Evolutionary conservation across 2,888 invertebrate genomes (phyloP), one percentile per base, ranked within the genome.

Genomic region (Lasioglossum leucozonium): DNA sequence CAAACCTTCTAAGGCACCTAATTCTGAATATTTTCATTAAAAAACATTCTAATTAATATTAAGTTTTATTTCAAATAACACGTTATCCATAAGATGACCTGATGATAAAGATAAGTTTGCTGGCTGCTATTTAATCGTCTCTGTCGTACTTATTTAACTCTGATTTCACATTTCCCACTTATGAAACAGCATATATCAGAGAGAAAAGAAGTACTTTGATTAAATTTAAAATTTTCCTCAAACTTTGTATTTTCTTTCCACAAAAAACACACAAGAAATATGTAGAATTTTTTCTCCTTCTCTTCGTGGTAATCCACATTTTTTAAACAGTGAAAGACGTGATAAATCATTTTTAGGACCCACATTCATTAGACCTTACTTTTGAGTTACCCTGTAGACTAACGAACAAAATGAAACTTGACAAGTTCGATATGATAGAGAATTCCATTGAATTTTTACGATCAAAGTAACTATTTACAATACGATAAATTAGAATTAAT

Each of bases 401-500:
- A 40, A 69, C n/a, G 37, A 69, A 11, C n/a, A n/a, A 40, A 69
- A 40, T n/a, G 22, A 40, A 40, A n/a, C 22, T n/a, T 11, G 40
- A 69, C 4, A 69, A n/a, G 40, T n/a, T 40, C n/a, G 22, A 69
- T 13, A 69, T n/a, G n/a, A 65, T 1, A 22, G 8, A 34, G 65
- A 40, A 4, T 69, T 40, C n/a, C 69, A 69, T n/a, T n/a, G 10
- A 40, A 40, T 13, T 40, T 69, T 40, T 37, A n/a, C 40, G n/a
- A 1, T n/a, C 13, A 40, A 37, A 69, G 40, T 69, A 69, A 69
- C 13, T 69, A 69, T 69, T 69, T 69, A 69, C 69, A 69, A 69
- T 69, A 40, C n/a, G 22, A 69, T 5, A 69, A 69, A 86, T 81
- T 76, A 69, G 22, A 11, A 83, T 81, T 83, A 79, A 77, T 83